phyloP scores from a whole-genome alignment of 2,113 vertebrate genomes.

The Pyrgilauda ruficollis region DNA sequence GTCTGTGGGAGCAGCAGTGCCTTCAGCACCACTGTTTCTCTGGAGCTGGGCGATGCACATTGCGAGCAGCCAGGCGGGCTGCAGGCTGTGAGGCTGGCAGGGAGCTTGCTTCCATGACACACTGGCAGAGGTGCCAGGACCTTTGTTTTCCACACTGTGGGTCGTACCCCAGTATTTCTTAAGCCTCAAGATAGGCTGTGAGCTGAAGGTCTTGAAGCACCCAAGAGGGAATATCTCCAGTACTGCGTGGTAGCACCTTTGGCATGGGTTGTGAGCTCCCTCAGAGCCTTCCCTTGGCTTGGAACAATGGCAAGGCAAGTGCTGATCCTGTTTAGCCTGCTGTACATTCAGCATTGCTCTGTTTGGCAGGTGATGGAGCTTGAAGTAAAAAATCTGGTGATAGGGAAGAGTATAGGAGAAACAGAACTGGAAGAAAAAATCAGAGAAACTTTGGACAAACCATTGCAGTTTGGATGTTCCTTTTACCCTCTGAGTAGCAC shows the following conservation, averaged over 20 bases:
- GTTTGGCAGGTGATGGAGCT: not conserved
- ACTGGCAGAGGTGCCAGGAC: accelerated
- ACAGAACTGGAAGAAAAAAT: not conserved
- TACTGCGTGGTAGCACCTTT: not conserved
- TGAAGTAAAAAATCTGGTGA: not conserved
- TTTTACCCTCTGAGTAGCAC: not conserved
- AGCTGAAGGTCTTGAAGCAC: not conserved
- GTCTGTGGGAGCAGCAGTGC: not conserved
- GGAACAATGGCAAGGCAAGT: not conserved
- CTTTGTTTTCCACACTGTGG: not conserved
- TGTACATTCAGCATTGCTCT: not conserved
- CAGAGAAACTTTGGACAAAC: not conserved
- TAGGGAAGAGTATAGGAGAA: not conserved
- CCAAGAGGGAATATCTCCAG: not conserved
- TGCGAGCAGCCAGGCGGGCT: not conserved
- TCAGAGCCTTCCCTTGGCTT: not conserved
- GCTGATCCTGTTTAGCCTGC: not conserved
- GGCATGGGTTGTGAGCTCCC: not conserved
- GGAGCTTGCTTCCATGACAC: not conserved
- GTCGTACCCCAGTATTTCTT: not conserved
- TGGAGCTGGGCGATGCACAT: not conserved
- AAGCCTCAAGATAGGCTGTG: not conserved
- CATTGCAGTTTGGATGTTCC: not conserved
- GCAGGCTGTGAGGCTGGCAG: not conserved
- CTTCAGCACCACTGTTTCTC: not conserved